These are phyloP conservation scores for Seriola aureovittata DNA, from an alignment of 2,113 vertebrate genomes.

Conservation along the genomic window DNA sequence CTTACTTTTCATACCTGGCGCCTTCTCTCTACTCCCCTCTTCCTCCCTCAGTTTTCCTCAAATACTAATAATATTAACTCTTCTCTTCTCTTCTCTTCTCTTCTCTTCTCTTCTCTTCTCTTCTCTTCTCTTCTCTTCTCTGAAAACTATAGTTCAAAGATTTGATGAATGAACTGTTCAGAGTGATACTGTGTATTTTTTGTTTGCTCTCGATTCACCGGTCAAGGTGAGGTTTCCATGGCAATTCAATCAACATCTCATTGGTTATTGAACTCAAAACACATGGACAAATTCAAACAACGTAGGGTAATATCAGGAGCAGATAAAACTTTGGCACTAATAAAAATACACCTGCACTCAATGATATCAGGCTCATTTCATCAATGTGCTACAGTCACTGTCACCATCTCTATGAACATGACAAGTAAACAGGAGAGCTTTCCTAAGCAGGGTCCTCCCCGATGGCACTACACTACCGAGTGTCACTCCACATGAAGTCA, in stretches of 20 bases:
- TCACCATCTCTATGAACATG: background rate
- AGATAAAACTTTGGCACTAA: background rate
- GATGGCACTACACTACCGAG: background rate
- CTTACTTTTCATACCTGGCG: background rate
- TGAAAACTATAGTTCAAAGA: too few relatives aligned
- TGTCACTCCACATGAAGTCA: conserved; percentile 13
- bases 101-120: too few relatives aligned
- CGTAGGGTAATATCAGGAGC: background rate
- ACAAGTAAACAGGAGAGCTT: background rate
- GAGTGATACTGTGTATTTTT: background rate
- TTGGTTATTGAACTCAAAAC: conserved; percentile 5
- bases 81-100: background rate
- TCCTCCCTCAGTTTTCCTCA: background rate
- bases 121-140: too few relatives aligned
- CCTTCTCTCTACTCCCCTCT: background rate
- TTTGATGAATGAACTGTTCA: too few relatives aligned
- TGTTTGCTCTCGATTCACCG: background rate
- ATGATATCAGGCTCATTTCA: background rate
- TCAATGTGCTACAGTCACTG: background rate
- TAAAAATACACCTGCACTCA: background rate
- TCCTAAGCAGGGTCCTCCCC: background rate
- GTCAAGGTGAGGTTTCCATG: conserved; percentile 7
- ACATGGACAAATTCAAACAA: background rate
- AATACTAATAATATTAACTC: background rate
- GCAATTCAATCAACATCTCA: conserved; percentile 25